phyloP scores from a whole-genome alignment of 1,140 invertebrate species.

The Bombus confusus region DNA sequence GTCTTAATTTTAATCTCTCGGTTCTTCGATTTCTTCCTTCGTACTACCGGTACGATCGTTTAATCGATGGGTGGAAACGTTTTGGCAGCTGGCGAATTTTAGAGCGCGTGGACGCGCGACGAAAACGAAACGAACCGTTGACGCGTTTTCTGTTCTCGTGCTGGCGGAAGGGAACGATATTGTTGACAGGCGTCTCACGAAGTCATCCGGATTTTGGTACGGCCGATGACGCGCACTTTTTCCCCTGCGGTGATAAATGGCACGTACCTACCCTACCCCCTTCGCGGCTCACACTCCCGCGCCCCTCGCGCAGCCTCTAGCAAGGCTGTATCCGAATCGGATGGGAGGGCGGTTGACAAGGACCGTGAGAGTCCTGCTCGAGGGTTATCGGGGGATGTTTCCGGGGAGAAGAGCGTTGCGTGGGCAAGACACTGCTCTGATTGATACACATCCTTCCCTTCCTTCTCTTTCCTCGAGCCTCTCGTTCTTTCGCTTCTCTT shows the following conservation, averaged over 20 bases:
- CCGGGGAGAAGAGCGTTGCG: conserved; percentile 54
- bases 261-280: conserved; percentile 60
- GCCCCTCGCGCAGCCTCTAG: conserved; percentile 33
- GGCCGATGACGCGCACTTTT: conserved; percentile 77
- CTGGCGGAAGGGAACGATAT: conserved; percentile 67
- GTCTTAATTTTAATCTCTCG: conserved; percentile 31
- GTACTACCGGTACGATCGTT: background rate
- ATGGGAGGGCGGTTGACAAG: conserved; percentile 60
- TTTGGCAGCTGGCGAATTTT: too few species aligned
- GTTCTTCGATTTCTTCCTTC: background rate
- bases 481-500: background rate
- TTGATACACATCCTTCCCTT: conserved; percentile 68
- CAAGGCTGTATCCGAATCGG: conserved; percentile 39
- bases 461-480: background rate
- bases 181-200: conserved; percentile 78
- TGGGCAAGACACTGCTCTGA: conserved; percentile 74
- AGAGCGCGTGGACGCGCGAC: background rate
- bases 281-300: conserved; percentile 24
- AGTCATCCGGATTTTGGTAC: conserved; percentile 76
- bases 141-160: conserved; percentile 1
- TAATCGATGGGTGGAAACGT: background rate
- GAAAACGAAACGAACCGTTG: background rate
- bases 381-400: conserved; percentile 53
- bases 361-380: conserved; percentile 62
- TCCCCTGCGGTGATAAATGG: conserved; percentile 78